Percentiles rank a stretch among this genome's conserved stretches.
Evolutionary conservation across 2,113 vertebrate species (phyloP).

Genomic region (Paramisgurnus dabryanus): DNA sequence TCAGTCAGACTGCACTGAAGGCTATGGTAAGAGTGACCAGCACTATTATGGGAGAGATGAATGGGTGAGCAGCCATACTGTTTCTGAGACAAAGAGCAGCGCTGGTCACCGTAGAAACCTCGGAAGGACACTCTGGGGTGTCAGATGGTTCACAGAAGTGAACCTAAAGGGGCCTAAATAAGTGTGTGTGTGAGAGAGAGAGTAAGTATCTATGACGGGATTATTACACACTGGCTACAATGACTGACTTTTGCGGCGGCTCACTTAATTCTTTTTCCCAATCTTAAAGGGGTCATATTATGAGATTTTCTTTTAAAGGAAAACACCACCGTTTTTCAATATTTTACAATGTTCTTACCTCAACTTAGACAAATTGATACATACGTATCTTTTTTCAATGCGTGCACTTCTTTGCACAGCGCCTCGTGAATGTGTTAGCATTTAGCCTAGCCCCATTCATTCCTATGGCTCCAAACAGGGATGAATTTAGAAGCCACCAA

Average conservation of each 20-base stretch:
- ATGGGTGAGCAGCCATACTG: slow-evolving; percentile 59
- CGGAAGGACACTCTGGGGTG: slow-evolving; percentile 55
- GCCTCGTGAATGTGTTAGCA: too few relatives aligned
- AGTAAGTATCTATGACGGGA: slow-evolving; percentile 33
- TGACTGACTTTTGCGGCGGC: slow-evolving; percentile 63
- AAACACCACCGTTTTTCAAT: too few relatives aligned
- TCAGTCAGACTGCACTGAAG: slow-evolving; percentile 45
- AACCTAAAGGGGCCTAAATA: slow-evolving; percentile 38
- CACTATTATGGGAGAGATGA: slow-evolving; percentile 64
- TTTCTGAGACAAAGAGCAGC: slow-evolving; percentile 62
- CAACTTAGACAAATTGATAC: too few relatives aligned
- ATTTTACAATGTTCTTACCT: too few relatives aligned
- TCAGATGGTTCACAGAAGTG: slow-evolving; percentile 46
- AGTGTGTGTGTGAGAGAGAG: slow-evolving; percentile 10
- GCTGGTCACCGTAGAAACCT: slow-evolving; percentile 61
- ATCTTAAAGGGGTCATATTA: background rate
- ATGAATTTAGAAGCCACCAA: too few relatives aligned
- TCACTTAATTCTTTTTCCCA: slow-evolving; percentile 70
- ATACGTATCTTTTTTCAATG: background rate
- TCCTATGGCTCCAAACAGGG: too few relatives aligned
- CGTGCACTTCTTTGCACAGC: too few relatives aligned
- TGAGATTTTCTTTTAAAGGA: too few relatives aligned
- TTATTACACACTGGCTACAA: slow-evolving; percentile 57
- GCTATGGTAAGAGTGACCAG: slow-evolving; percentile 58
- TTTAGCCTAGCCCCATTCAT: too few relatives aligned